phyloP scores from a whole-genome alignment of 2,888 invertebrate genomes.

The Sturmia bella region DNA sequence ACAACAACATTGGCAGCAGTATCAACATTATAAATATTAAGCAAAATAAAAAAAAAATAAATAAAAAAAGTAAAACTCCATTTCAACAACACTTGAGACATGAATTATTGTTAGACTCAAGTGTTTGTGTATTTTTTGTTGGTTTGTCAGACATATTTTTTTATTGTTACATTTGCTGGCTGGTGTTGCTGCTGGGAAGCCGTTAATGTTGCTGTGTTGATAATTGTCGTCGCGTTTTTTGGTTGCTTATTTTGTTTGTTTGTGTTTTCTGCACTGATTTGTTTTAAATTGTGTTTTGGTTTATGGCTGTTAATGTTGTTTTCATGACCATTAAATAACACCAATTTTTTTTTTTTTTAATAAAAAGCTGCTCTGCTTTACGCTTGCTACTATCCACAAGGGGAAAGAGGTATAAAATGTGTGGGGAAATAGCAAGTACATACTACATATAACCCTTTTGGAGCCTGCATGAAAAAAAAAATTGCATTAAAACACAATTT shows the following conservation, averaged over 20 bases:
- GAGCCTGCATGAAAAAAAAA: no score
- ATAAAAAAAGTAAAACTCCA: conserved; percentile 71
- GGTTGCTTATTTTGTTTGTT: conserved; percentile 19
- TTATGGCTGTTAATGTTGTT: conserved; percentile 54
- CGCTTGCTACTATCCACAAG: neutral
- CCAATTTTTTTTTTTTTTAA: conserved; percentile 17
- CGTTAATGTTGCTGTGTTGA: conserved; percentile 35
- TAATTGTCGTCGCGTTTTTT: conserved; percentile 38
- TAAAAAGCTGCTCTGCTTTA: neutral
- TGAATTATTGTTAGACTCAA: conserved; percentile 75
- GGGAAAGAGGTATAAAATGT: neutral
- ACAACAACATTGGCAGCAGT: conserved; percentile 45
- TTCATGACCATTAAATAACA: conserved; percentile 56
- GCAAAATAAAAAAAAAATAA: conserved; percentile 45
- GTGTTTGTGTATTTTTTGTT: conserved; percentile 66
- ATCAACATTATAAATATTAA: conserved; percentile 48
- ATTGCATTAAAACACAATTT: no score
- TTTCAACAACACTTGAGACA: conserved; percentile 78
- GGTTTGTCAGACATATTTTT: conserved; percentile 54
- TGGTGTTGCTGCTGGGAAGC: conserved; percentile 59
- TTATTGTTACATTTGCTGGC: conserved; percentile 58
- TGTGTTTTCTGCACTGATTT: conserved; percentile 40
- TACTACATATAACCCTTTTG: no score
- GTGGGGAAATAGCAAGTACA: no score
- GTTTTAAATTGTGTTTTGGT: conserved; percentile 48